A percentile compares a stretch with the other conserved stretches of the same genome.
These are phyloP conservation scores for Stenolophus ochropezus DNA, from an alignment of 2,888 invertebrate genomes.

Conservation along the genomic window DNA sequence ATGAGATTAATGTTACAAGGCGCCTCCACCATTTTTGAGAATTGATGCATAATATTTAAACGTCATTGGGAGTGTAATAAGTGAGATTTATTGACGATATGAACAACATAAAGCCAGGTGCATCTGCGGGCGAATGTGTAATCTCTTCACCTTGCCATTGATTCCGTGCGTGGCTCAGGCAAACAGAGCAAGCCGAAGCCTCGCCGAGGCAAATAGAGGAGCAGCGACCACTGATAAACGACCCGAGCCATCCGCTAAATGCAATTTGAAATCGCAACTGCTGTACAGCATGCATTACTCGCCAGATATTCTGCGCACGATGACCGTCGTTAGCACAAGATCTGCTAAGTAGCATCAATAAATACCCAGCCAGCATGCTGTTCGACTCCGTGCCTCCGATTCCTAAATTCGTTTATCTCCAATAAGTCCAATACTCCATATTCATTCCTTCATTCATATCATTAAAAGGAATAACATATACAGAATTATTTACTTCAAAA, in stretches of 20 bases:
- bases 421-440: too few relatives aligned
- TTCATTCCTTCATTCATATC: too few relatives aligned
- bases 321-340: background rate
- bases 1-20: too few relatives aligned
- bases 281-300: slow-evolving; percentile 55
- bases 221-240: slow-evolving; percentile 54
- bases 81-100: too few relatives aligned
- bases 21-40: too few relatives aligned
- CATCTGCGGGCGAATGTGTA: background rate
- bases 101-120: background rate
- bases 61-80: too few relatives aligned
- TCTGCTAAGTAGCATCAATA: background rate
- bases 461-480: too few relatives aligned
- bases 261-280: slow-evolving; percentile 59
- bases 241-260: slow-evolving; percentile 52
- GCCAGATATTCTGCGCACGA: background rate
- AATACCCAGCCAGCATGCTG: background rate
- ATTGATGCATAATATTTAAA: too few relatives aligned
- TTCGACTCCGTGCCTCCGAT: too few relatives aligned
- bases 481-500: too few relatives aligned
- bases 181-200: background rate
- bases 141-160: background rate
- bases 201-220: background rate
- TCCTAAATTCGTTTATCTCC: too few relatives aligned
- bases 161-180: background rate